Evolutionary conservation across 2,113 vertebrate genomes (phyloP), one percentile per base, ranked within the genome.

Genomic region (Odocoileus virginianus): DNA sequence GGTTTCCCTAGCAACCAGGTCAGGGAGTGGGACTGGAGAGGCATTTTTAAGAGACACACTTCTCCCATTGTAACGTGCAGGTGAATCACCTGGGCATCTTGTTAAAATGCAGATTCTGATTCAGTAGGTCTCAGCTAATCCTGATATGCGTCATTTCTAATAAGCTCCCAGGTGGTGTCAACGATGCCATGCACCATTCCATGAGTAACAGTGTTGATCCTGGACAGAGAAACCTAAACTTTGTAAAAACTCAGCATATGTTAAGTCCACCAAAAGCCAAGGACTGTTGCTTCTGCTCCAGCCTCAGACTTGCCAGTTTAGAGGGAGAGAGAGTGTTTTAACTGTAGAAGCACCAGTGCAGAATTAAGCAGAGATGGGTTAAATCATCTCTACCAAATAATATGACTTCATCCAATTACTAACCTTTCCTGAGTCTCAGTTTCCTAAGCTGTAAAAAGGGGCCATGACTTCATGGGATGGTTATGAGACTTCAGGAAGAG

Each of bases 1-100:
- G 25, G 83, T 97, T 97, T 97, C 60, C 95, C 89, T 91, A 89
- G 96, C 33, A 91, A 97, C 87, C 14, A 13, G n/a, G 89, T n/a
- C 9, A 67, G 81, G 76, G 52, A 11, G 12, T 6, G 23, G 45
- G 40, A 2, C 21, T 28, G 30, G 57, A 84, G 88, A 64, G n/a
- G 47, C n/a, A 27, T 94, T 94, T 74, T 55, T 79, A 43, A 95
- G 81, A 90, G 58, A 27, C 43, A n/a, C 28, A 0, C 21, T 61
- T 90, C 30, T 96, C 17, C 7, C 43, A 40, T 30, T 61, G 19
- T 52, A 47, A 16, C 1, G 25, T 81, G 81, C 40, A 82, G n/a
- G 78, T 60, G 71, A 83, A 27, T 87, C 27, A 33, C 71, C 15
- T 13, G 11, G 86, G 82, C 6, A 17, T 54, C 67, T 61, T 52